phyloP scores from a whole-genome alignment of 2,888 invertebrate genomes.

The Dryocosmus kuriphilus region DNA sequence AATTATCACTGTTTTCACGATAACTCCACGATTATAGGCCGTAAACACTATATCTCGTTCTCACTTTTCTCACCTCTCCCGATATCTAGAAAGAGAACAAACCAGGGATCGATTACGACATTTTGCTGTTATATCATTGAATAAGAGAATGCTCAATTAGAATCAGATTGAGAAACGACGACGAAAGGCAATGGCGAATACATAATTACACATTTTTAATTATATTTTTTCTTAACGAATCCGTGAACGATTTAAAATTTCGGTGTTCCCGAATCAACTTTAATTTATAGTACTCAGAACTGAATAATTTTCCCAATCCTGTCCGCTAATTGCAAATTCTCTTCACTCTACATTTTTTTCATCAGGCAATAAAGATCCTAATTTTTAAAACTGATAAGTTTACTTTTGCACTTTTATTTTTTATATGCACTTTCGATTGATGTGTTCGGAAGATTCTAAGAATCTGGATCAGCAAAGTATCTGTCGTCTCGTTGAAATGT shows the following conservation, averaged over 20 bases:
- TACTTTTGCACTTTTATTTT: neutral
- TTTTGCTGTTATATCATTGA: neutral
- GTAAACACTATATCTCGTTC: conserved; percentile 25
- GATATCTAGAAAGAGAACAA: conserved; percentile 37
- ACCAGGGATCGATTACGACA: conserved; percentile 23
- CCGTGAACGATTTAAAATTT: no score
- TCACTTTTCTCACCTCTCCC: conserved; percentile 31
- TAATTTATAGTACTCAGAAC: no score
- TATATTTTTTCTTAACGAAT: neutral
- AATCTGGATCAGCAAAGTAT: conserved; percentile 39
- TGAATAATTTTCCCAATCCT: neutral
- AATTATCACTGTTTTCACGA: conserved; percentile 18
- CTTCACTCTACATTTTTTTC: neutral
- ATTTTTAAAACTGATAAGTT: neutral
- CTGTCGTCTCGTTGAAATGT: conserved; percentile 41
- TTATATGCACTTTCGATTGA: neutral
- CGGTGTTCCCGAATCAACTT: no score
- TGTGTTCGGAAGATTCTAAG: conserved; percentile 29
- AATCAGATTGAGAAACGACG: neutral
- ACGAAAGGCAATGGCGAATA: conserved; percentile 7
- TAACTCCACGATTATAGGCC: conserved; percentile 35
- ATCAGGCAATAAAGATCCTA: neutral
- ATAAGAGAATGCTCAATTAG: neutral
- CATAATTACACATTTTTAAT: neutral
- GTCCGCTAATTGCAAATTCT: no score